These are phyloP conservation scores for Nasonovia ribisnigri DNA, from an alignment of 2,888 invertebrate genomes.

Conservation along the genomic window DNA sequence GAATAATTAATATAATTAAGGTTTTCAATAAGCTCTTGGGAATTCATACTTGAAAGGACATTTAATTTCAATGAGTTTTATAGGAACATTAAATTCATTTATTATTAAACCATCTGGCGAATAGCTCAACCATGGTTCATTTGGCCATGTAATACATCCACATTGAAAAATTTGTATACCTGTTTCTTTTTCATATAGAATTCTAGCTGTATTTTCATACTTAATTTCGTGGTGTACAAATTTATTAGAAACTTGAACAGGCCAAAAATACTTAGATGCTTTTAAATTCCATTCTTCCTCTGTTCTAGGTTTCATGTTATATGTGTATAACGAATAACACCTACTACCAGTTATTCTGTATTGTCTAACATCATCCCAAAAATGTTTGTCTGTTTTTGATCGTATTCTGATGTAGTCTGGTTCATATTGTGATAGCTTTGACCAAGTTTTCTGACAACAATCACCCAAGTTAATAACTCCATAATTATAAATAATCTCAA, in stretches of 20 bases:
- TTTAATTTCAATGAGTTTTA: slow-evolving; percentile 12
- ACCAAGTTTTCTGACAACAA: slow-evolving; percentile 23
- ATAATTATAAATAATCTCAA: slow-evolving; percentile 9
- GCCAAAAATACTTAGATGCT: slow-evolving; percentile 42
- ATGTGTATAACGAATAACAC: slow-evolving; percentile 24
- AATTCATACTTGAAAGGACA: slow-evolving; percentile 35
- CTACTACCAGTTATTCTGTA: slow-evolving; percentile 17
- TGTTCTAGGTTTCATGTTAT: slow-evolving; percentile 25
- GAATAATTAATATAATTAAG: not conserved
- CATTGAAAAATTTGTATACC: not conserved
- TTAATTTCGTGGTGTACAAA: slow-evolving; percentile 19
- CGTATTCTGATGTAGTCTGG: slow-evolving; percentile 18
- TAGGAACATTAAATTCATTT: not conserved
- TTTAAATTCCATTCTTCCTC: slow-evolving; percentile 25
- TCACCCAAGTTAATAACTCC: slow-evolving; percentile 35
- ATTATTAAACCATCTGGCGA: slow-evolving; percentile 12
- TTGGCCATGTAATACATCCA: slow-evolving; percentile 33
- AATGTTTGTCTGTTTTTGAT: slow-evolving; percentile 11
- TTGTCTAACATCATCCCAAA: not conserved
- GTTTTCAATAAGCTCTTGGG: not conserved
- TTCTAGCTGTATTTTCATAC: slow-evolving; percentile 28
- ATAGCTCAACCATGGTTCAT: slow-evolving; percentile 27
- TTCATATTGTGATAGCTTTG: not conserved
- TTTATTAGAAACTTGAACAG: slow-evolving; percentile 25
- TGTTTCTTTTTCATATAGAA: slow-evolving; percentile 20